A percentile compares a stretch with the other conserved stretches of the same genome.
Evolutionary conservation across 1,140 invertebrate species (phyloP).

Genomic region (Amyelois transitella): DNA sequence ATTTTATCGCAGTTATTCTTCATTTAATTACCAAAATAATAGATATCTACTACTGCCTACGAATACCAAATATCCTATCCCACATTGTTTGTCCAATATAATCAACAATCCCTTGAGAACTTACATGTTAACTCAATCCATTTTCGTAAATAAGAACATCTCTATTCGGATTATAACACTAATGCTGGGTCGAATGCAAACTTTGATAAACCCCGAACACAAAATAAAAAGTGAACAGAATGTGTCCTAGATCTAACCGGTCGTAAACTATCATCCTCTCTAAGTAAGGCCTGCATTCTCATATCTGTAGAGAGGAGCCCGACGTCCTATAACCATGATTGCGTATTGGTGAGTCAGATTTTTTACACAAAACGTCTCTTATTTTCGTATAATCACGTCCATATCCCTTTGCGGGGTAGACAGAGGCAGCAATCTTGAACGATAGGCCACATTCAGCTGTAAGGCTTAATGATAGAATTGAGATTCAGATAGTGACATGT

Average conservation of each 20-base stretch:
- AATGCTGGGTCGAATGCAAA: slow-evolving; percentile 37
- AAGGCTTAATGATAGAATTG: no score
- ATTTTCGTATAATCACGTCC: no score
- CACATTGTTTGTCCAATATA: neutral
- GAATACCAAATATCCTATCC: neutral
- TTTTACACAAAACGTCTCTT: no score
- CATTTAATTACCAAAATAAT: neutral
- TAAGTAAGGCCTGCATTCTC: no score
- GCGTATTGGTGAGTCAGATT: no score
- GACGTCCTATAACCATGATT: no score
- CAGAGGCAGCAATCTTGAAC: no score
- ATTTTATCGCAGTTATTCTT: neutral
- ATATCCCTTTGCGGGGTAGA: no score
- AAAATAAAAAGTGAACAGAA: slow-evolving; percentile 8
- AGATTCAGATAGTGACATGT: no score
- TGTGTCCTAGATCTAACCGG: neutral
- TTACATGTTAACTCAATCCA: neutral
- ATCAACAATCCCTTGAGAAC: neutral
- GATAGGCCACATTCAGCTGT: no score
- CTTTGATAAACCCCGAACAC: slow-evolving; percentile 40
- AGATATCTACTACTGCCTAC: neutral
- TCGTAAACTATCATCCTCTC: no score
- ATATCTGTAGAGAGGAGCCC: no score
- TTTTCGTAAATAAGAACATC: slow-evolving; percentile 38
- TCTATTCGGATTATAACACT: slow-evolving; percentile 46